A percentile compares a stretch with the other conserved stretches of the same genome.
phyloP scores from a whole-genome alignment of 1,140 invertebrate species.

The Brachionus calyciflorus region DNA sequence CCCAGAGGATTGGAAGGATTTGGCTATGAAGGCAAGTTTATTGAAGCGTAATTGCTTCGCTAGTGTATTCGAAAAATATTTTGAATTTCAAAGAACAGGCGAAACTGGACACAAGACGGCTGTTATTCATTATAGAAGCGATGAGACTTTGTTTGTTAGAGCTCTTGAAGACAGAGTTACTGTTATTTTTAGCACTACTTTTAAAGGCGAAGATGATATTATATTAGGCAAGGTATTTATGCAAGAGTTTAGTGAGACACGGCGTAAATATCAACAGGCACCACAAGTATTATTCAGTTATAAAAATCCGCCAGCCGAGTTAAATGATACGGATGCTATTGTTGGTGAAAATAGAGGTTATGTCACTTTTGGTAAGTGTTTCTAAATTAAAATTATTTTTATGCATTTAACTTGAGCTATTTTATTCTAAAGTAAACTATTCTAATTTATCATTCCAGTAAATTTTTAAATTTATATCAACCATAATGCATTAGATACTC shows the following conservation, averaged over 20 bases:
- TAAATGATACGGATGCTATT: slow-evolving; percentile 80
- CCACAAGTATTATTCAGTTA: slow-evolving; percentile 79
- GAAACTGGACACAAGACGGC: slow-evolving; percentile 76
- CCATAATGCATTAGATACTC: too few relatives aligned
- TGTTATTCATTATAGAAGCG: slow-evolving; percentile 95
- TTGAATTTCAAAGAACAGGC: slow-evolving; percentile 83
- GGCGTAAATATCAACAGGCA: slow-evolving; percentile 87
- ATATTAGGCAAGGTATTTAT: slow-evolving; percentile 98
- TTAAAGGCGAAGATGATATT: slow-evolving; percentile 96
- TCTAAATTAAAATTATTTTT: too few relatives aligned
- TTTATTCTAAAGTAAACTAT: too few relatives aligned
- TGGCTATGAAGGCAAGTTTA: slow-evolving; percentile 84
- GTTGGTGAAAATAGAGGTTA: slow-evolving; percentile 97
- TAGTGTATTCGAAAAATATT: slow-evolving; percentile 99
- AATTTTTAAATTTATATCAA: too few relatives aligned
- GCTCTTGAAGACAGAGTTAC: slow-evolving; percentile 96
- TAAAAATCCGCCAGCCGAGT: slow-evolving; percentile 88
- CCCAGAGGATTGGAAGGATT: slow-evolving; percentile 80
- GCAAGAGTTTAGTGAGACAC: slow-evolving; percentile 93
- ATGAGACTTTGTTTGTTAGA: slow-evolving; percentile 99
- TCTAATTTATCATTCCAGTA: too few relatives aligned
- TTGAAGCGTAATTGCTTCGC: slow-evolving; percentile 98
- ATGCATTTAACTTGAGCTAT: too few relatives aligned
- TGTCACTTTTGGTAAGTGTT: slow-evolving; percentile 78
- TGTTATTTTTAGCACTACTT: slow-evolving; percentile 97